phyloP scores from a whole-genome alignment of 2,113 vertebrate genomes.

The Austrofundulus limnaeus region DNA sequence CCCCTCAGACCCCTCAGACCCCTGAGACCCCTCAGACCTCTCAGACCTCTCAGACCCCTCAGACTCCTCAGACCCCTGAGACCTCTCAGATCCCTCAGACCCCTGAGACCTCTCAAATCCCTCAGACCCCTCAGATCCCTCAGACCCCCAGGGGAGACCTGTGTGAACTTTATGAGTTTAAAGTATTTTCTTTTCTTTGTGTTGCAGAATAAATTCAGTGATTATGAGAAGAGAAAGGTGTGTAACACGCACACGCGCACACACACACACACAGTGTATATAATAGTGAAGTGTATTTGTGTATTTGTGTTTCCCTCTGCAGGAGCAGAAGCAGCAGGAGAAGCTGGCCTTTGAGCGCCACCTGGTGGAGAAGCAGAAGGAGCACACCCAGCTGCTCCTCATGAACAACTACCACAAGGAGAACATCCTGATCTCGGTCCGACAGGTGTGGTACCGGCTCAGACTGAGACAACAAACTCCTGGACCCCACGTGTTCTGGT shows the following conservation, averaged over 20 bases:
- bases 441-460: slow-evolving; percentile 82
- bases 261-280: background rate
- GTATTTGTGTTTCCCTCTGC: background rate
- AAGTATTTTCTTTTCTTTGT: slow-evolving; percentile 41
- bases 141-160: background rate
- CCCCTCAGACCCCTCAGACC: too few relatives aligned
- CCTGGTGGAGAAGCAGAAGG: slow-evolving; percentile 83
- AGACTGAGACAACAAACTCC: too few relatives aligned
- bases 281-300: background rate
- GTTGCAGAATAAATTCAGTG: slow-evolving; percentile 89
- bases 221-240: slow-evolving; percentile 96
- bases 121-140: too few relatives aligned
- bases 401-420: slow-evolving; percentile 84
- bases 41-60: too few relatives aligned
- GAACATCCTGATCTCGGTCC: slow-evolving; percentile 88
- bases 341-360: slow-evolving; percentile 90
- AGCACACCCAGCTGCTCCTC: slow-evolving; percentile 85
- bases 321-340: slow-evolving; percentile 89
- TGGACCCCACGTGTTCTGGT: too few relatives aligned
- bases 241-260: background rate
- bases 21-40: too few relatives aligned
- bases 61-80: too few relatives aligned
- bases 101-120: too few relatives aligned
- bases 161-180: too few relatives aligned
- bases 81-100: too few relatives aligned